A percentile compares a stretch with the other conserved stretches of the same genome.
Evolutionary conservation across 2,797 vertebrate genomes (phyloP).

Genomic region (Chiroxiphia lanceolata): DNA sequence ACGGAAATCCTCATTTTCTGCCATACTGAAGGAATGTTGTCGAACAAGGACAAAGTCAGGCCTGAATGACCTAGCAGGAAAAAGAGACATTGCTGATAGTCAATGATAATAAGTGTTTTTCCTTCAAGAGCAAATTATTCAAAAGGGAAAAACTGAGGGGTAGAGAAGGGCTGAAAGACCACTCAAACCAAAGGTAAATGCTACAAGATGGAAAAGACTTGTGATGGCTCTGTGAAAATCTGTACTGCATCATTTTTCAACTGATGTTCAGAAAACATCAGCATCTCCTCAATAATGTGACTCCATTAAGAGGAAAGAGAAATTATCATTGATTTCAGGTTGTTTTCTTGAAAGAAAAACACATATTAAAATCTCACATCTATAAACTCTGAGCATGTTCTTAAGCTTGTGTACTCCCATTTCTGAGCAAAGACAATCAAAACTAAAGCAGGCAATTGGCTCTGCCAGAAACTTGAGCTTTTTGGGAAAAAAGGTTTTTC

Average conservation of each 20-base stretch:
- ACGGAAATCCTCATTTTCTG: constrained; percentile 95
- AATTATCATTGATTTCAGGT: background rate
- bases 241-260: background rate
- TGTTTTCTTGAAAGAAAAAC: background rate
- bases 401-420: too few species aligned
- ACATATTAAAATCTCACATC: background rate
- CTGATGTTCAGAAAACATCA: background rate
- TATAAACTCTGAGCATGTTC: background rate
- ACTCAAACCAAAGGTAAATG: background rate
- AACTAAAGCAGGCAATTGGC: background rate
- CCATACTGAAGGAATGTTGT: constrained; percentile 97
- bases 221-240: background rate
- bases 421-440: background rate
- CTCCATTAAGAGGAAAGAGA: background rate
- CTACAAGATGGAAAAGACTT: background rate
- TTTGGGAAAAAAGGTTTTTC: background rate
- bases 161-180: background rate
- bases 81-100: background rate
- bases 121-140: background rate
- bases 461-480: background rate
- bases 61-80: constrained; percentile 85
- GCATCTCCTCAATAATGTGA: background rate
- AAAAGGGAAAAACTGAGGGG: background rate
- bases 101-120: fast-evolving
- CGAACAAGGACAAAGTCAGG: constrained; percentile 95